Percentiles rank a stretch among this genome's conserved stretches.
phyloP scores from a whole-genome alignment of 2,888 invertebrate genomes.

The Amitus sp. region DNA sequence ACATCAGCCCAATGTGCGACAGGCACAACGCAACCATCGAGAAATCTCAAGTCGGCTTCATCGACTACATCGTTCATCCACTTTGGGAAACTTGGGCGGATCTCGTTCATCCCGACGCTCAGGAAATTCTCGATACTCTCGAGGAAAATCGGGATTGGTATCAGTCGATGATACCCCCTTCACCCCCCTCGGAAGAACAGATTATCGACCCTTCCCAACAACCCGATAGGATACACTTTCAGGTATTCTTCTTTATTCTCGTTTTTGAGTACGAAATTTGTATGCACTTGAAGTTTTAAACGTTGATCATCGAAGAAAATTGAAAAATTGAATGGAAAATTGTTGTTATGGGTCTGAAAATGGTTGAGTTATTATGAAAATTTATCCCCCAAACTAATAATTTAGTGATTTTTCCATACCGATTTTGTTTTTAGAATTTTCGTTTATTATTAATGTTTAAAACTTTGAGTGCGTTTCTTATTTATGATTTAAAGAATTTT shows the following conservation, averaged over 20 bases:
- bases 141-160: slow-evolving; percentile 99
- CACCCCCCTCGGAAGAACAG: slow-evolving; percentile 76
- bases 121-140: slow-evolving; percentile 95
- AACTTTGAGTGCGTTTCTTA: too few relatives aligned
- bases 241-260: slow-evolving; percentile 70
- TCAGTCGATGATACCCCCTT: slow-evolving; percentile 93
- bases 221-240: slow-evolving; percentile 76
- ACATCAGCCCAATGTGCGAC: slow-evolving; percentile 97
- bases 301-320: too few relatives aligned
- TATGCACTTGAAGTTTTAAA: too few relatives aligned
- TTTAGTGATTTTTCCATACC: background rate
- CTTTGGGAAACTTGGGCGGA: slow-evolving; percentile 99
- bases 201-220: slow-evolving; percentile 43
- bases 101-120: slow-evolving; percentile 98
- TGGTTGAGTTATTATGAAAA: too few relatives aligned
- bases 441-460: too few relatives aligned
- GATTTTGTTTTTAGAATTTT: background rate
- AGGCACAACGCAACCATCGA: slow-evolving; percentile 96
- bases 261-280: too few relatives aligned
- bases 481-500: too few relatives aligned
- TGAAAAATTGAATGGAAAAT: too few relatives aligned
- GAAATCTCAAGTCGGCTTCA: slow-evolving; percentile 99
- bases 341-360: too few relatives aligned
- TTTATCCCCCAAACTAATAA: too few relatives aligned
- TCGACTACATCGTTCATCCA: slow-evolving; percentile 99